phyloP scores from a whole-genome alignment of 2,797 vertebrate genomes.

The Kryptopterus vitreolus region DNA sequence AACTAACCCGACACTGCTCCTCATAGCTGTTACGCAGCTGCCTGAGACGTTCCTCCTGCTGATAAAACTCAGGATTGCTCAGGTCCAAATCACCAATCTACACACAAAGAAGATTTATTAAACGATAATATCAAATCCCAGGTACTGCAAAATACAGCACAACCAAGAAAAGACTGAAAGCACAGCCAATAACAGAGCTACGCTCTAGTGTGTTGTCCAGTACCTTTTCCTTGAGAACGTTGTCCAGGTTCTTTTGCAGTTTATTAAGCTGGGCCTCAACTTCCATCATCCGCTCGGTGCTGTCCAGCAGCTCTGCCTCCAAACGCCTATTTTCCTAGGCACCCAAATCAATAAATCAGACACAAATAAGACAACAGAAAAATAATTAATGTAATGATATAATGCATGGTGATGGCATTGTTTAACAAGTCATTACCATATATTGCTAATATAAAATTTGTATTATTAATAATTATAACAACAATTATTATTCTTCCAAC shows the following conservation, averaged over 20 bases:
- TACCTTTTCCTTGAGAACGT: constrained; percentile 88
- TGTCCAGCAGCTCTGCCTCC: constrained; percentile 87
- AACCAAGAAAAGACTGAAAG: neutral
- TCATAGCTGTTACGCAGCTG: constrained; percentile 84
- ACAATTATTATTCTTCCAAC: too few relatives aligned
- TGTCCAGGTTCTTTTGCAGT: constrained; percentile 87
- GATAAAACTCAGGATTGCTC: constrained; percentile 83
- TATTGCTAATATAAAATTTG: neutral
- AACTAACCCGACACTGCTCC: constrained; percentile 85
- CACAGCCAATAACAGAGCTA: neutral
- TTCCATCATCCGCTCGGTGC: constrained; percentile 78
- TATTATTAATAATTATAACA: too few relatives aligned
- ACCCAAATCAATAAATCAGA: constrained; percentile 21
- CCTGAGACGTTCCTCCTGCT: constrained; percentile 87
- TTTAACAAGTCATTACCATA: neutral
- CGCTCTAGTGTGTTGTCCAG: neutral
- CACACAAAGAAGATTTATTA: constrained; percentile 41
- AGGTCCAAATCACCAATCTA: constrained; percentile 92
- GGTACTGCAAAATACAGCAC: neutral
- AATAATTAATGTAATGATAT: neutral
- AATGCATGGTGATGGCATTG: neutral
- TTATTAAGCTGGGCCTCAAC: constrained; percentile 80
- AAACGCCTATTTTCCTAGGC: constrained; percentile 88
- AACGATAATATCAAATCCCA: neutral
- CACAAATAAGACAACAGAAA: neutral